phyloP scores from a whole-genome alignment of 2,113 vertebrate species.

The Ardeotis arabs region DNA sequence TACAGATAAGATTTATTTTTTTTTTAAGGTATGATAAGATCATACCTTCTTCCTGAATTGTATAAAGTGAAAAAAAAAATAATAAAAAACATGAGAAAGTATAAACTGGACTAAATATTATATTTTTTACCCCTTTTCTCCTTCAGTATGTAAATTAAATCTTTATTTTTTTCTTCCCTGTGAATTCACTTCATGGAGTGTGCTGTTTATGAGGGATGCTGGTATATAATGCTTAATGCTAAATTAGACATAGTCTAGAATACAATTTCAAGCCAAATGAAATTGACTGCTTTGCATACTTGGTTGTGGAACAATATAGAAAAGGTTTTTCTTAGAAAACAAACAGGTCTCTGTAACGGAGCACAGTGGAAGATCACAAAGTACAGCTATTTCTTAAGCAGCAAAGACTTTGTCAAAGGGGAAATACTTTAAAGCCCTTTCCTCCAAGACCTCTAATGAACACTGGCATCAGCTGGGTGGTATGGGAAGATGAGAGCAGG shows the following conservation, averaged over 20 bases:
- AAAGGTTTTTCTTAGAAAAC: background rate
- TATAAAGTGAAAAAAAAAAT: background rate
- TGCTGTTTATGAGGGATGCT: background rate
- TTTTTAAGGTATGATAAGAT: background rate
- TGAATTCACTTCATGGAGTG: background rate
- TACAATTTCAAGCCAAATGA: background rate
- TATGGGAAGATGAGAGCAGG: background rate
- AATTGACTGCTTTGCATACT: background rate
- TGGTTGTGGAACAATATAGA: background rate
- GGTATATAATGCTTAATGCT: background rate
- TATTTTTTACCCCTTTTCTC: background rate
- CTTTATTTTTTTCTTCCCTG: background rate
- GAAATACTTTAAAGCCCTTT: background rate
- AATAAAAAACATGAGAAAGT: background rate
- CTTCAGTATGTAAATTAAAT: background rate
- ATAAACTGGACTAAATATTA: background rate
- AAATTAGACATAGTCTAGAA: background rate
- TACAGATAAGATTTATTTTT: background rate
- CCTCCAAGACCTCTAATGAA: background rate
- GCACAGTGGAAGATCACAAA: background rate
- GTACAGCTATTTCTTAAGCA: background rate
- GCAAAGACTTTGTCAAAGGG: background rate
- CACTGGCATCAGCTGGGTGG: background rate
- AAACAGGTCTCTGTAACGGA: background rate
- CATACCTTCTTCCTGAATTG: background rate